phyloP scores from a whole-genome alignment of 2,888 invertebrate species.

The Masnerella sp. region DNA sequence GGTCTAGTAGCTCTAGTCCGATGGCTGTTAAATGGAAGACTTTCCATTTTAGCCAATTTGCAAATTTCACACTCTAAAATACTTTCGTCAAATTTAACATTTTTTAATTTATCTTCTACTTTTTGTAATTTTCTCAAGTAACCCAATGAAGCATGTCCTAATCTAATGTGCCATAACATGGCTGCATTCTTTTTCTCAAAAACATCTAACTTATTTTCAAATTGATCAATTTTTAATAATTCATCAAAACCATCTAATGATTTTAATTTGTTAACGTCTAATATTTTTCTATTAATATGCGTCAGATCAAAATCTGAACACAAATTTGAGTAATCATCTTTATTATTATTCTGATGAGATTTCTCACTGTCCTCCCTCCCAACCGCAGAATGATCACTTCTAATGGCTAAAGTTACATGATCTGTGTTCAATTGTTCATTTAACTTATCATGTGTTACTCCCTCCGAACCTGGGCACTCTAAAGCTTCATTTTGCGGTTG shows the following conservation, averaged over 20 bases:
- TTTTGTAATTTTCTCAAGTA: conserved; percentile 7
- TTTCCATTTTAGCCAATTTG: not conserved
- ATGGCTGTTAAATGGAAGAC: not conserved
- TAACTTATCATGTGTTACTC: no score
- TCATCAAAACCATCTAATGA: not conserved
- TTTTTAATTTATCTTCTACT: conserved; percentile 1
- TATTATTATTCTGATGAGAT: not conserved
- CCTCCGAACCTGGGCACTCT: no score
- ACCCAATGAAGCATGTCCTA: conserved; percentile 7
- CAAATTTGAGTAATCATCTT: not conserved
- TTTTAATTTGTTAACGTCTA: not conserved
- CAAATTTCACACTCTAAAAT: not conserved
- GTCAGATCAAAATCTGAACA: not conserved
- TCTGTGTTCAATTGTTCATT: no score
- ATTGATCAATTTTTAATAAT: not conserved
- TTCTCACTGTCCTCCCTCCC: not conserved
- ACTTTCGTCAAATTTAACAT: not conserved
- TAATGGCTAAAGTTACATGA: no score
- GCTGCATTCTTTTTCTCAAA: conserved; percentile 1
- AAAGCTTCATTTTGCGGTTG: not conserved
- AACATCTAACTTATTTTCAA: not conserved
- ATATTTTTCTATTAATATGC: not conserved
- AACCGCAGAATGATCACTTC: not conserved
- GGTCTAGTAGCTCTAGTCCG: conserved; percentile 33
- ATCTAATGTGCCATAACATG: conserved; percentile 4